These are phyloP conservation scores for Illadopsis cleaveri DNA, from an alignment of 2,113 vertebrate species.

Conservation along the genomic window DNA sequence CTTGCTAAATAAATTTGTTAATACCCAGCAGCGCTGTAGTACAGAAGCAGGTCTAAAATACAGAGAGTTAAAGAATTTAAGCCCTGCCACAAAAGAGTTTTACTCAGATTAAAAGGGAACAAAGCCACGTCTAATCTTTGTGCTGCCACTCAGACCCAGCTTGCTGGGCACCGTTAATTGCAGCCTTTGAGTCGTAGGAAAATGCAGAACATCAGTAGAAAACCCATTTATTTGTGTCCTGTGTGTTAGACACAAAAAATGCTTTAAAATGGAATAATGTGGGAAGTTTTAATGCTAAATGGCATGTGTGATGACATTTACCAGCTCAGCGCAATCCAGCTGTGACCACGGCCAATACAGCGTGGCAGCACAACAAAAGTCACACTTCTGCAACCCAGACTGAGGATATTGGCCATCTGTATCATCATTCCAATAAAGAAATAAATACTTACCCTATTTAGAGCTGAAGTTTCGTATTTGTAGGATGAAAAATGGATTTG, in stretches of 20 bases:
- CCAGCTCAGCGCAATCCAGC: not conserved
- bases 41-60: not conserved
- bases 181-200: not conserved
- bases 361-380: not conserved
- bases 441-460: not conserved
- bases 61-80: not conserved
- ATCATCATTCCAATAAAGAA: not conserved
- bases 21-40: not conserved
- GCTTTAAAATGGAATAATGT: not conserved
- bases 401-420: not conserved
- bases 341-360: not conserved
- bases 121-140: not conserved
- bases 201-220: not conserved
- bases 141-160: not conserved
- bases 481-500: not conserved
- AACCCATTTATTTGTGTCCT: not conserved
- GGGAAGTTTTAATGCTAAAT: not conserved
- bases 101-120: not conserved
- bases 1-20: not conserved
- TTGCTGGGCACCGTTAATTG: not conserved
- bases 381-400: not conserved
- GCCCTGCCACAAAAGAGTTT: not conserved
- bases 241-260: not conserved
- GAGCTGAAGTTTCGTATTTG: not conserved
- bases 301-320: slow-evolving; percentile 12